Base-by-base conservation (phyloP, 2,888 invertebrate species). In the Belgica antarctica region DNA sequence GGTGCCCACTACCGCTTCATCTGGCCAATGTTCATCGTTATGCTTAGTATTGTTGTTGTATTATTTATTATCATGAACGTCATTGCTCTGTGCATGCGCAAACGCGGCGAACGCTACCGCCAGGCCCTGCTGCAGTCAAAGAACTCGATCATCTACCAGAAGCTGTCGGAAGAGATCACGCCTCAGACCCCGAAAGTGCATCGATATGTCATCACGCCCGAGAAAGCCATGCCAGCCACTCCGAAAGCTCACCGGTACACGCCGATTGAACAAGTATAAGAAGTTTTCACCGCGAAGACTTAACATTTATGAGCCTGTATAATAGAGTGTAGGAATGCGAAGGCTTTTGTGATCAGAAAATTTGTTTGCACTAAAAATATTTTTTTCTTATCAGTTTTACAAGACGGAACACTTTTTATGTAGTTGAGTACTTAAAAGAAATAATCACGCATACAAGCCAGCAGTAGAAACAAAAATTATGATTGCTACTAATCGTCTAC, bases 151-250 rank as follows among this genome's bases (percentile, higher is more conserved):
- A 88, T 91, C 19, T 91, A 90, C 79, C 88, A 89, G 76, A 89
- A 89, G 73, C 81, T 91, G 70, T 89, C 89, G 10, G 90, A 90
- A 78, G 90, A 91, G 74, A 84, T 89, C 19, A 86, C 87, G 62
- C 86, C 87, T 2, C 81, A 85, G 76, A 86, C 87, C 75, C 89
- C 89, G 62, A 89, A 86, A 77, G 81, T 86, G 72, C 86, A 83
- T 79, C 85, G 86, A 78, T 87, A 86, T 52, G 52, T 52, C 12
- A 22, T 52, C 78, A 80, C 82, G 74, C 85, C 85, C 25, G 84
- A 83, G 75, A 78, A 80, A 76, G 80, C 17, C 7, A 86, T 87
- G 62, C 86, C 87, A 2, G 81, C 85, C 76, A 86, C 87, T 75
- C 89, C 89, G 62, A 89, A 86, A 77, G 81, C 86, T 72, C 86